Conservation (phyloP, 2,888 invertebrate genomes). For the Uloborus plumipes region DNA sequence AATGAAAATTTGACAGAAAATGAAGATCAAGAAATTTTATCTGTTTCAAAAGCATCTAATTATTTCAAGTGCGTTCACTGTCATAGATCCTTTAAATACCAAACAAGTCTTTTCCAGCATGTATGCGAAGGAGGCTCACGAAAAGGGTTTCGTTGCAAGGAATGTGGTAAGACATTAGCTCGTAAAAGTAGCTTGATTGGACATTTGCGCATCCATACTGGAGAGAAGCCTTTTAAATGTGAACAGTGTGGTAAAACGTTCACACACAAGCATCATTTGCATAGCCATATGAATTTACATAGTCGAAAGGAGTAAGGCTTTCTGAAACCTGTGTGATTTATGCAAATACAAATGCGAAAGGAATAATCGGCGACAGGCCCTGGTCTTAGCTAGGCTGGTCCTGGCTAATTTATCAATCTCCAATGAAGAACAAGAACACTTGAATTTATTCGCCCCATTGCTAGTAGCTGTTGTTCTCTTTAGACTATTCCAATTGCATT, state of each 20-base stretch:
- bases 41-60: constrained; percentile 13
- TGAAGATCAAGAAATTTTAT: neutral
- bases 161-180: constrained; percentile 98
- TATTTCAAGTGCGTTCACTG: constrained; percentile 25
- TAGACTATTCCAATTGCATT: no score
- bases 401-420: no score
- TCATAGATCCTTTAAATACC: constrained; percentile 30
- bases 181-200: constrained; percentile 71
- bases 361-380: no score
- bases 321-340: neutral
- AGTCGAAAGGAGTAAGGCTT: constrained; percentile 33
- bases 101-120: constrained; percentile 53
- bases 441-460: no score
- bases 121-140: constrained; percentile 43
- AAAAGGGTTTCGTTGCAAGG: constrained; percentile 70
- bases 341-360: no score
- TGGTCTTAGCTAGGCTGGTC: no score
- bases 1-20: constrained; percentile 22
- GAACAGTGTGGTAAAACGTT: constrained; percentile 54
- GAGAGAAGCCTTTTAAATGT: constrained; percentile 51
- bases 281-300: constrained; percentile 47
- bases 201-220: constrained; percentile 47
- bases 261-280: constrained; percentile 56
- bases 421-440: no score
- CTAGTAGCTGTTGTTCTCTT: no score